Base-by-base conservation (phyloP, 2,888 invertebrate species). In the Euzophera pinguis region DNA sequence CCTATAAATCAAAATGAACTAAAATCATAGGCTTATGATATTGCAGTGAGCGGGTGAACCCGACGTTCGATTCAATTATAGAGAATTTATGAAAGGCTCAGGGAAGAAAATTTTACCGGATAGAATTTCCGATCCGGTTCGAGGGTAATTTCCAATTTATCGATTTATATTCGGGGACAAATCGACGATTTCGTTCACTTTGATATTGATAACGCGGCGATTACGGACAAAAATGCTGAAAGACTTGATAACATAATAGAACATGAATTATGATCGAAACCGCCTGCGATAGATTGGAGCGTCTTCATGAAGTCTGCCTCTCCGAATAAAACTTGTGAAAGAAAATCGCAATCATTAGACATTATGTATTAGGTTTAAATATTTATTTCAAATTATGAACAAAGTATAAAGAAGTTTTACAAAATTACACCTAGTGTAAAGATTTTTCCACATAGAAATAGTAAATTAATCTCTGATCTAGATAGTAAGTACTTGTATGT, bases 11-110 rank as follows among this genome's bases (percentile, higher is more conserved):
- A 62, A 65, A 72, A 73, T 69, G 73, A 75, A 75, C 71, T 74
- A 71, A 75, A 81, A 75, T 78, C 74, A 71, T 75, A 72, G 77
- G 74, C 73, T 73, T 69, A 69, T 71, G 70, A 78, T 75, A 79
- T 74, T 71, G 73, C 75, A 73, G 64, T 69, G 60, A 68, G 70
- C 72, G 69, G 71, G 70, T 73, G 71, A 73, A 62, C 63, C 71
- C 76, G 81, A 77, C 81, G 74, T 78, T 77, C 74, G 65, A 84
- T 82, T 84, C 83, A 83, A 84, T 84, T 84, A 86, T 81, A 68
- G 78, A 78, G 69, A 84, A 84, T 83, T 86, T 84, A 84, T 81
- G 78, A 84, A 81, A 75, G 77, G 73, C 64, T 76, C 74, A 66
- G 69, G 67, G 74, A 78, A 78, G 76, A 76, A 78, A 77, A 78